A percentile compares a stretch with the other conserved stretches of the same genome.
phyloP scores from a whole-genome alignment of 2,797 vertebrate species.

The Glossophaga mutica region DNA sequence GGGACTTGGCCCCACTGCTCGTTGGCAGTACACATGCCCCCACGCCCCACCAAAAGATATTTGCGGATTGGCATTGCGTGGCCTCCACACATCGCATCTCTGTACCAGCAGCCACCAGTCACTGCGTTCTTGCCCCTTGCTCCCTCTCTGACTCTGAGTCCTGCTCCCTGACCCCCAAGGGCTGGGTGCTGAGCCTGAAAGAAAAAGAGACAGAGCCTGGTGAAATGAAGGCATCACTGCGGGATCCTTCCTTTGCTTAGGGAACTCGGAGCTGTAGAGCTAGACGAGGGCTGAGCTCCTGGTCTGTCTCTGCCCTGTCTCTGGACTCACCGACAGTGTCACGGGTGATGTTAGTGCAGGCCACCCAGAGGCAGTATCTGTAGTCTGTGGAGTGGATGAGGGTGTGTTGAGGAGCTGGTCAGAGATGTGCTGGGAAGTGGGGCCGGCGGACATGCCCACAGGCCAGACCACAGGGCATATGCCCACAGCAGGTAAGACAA shows the following conservation, averaged over 20 bases:
- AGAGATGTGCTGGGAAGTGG: neutral
- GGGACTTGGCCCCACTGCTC: neutral
- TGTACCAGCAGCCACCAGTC: neutral
- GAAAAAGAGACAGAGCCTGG: neutral
- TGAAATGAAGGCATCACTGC: neutral
- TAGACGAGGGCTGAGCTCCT: neutral
- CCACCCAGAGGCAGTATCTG: neutral
- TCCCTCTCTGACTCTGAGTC: neutral
- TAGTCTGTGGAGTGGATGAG: neutral
- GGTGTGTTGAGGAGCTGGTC: neutral
- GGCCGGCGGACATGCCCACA: neutral
- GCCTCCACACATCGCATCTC: neutral
- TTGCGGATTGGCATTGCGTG: neutral
- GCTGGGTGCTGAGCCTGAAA: neutral
- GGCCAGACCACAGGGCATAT: fast-evolving
- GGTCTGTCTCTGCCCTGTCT: neutral
- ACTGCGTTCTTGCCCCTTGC: neutral
- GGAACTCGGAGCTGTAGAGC: neutral
- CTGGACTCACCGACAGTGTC: neutral
- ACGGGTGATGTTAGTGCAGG: neutral
- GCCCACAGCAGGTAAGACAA: neutral
- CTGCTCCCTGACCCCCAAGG: neutral
- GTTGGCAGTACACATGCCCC: neutral
- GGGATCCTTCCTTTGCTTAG: neutral
- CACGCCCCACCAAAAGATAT: fast-evolving